Conservation (phyloP, 2,797 vertebrate species). For the Peromyscus melanophrys region DNA sequence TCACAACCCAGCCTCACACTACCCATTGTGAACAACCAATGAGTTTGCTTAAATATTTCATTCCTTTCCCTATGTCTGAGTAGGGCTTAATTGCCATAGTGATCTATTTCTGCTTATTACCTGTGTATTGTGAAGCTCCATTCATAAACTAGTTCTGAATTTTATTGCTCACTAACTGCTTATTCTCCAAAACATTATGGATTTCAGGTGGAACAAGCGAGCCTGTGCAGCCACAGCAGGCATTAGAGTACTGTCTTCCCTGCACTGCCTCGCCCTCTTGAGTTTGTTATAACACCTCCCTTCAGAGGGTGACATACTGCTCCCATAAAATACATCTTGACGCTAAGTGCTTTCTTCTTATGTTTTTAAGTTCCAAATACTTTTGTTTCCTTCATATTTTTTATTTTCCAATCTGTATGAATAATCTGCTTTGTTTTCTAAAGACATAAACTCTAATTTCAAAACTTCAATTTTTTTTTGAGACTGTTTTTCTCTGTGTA, state of each 20-base stretch:
- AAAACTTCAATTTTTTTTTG: not conserved
- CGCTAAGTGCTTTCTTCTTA: not conserved
- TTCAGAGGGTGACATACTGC: not conserved
- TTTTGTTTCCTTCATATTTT: not conserved
- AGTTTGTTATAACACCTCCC: not conserved
- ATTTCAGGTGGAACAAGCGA: not conserved
- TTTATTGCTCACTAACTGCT: not conserved
- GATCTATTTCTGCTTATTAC: not conserved
- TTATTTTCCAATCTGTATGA: not conserved
- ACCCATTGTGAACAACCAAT: too few species aligned
- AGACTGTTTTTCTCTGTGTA: not conserved
- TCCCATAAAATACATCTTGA: not conserved
- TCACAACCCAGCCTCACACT: not conserved
- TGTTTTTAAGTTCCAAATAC: not conserved
- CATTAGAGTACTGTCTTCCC: not conserved
- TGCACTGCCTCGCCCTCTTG: not conserved
- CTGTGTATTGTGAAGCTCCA: not conserved
- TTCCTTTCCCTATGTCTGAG: not conserved
- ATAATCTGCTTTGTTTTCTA: not conserved
- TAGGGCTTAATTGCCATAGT: not conserved
- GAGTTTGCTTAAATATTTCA: not conserved
- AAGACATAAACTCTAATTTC: not conserved
- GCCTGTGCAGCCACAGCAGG: not conserved
- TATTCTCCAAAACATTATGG: not conserved
- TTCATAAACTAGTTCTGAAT: not conserved